Base-by-base conservation (phyloP, 2,888 invertebrate genomes). In the Oscheius onirici region DNA sequence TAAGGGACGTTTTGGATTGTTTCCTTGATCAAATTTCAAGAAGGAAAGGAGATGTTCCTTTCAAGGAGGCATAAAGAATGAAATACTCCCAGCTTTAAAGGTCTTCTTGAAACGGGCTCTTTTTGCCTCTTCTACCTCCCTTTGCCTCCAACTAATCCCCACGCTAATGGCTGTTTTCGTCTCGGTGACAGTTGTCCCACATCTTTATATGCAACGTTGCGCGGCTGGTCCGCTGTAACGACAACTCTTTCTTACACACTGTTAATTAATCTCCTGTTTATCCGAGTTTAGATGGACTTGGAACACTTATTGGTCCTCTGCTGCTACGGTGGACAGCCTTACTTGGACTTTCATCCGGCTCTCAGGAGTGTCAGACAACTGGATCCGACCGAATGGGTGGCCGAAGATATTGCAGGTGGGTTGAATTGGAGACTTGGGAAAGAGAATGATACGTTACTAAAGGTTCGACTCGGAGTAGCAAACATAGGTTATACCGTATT, bases 281-380 rank as follows among this genome's bases (percentile, higher is more conserved):
- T 17, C 34, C n/a, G 43, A n/a, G n/a, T 55, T 34, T 11, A 17
- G 15, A 63, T 66, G 54, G 68, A 68, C 10, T 43, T 67, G 26
- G 41, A 78, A 34, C 76, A 77, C 54, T 71, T 79, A n/a, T 49
- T 74, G 34, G 69, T 75, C 8, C 26, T 77, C 6, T 79, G 79
- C 44, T 79, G 79, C 71, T 77, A 69, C 43, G 79, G 77, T 1
- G 79, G 79, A 1, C 76, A 79, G 44, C 79, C 79, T 3, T 77
- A 58, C 54, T 54, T 77, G 26, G 77, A 79, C 61, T 79, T 77
- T 34, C 77, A 76, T 57, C 58, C 51, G 22, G 63, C 54, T 17
- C 44, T 70, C 3, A 34, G 52, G 17, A 41, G 22, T 17, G 26
- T 41, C 15, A 34, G 63, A 40, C 70, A 70, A 52, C 26, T 70